Evolutionary conservation across 1,140 invertebrate genomes (phyloP), one percentile per base, ranked within the genome.

Genomic region (Drosophila kurseongensis): DNA sequence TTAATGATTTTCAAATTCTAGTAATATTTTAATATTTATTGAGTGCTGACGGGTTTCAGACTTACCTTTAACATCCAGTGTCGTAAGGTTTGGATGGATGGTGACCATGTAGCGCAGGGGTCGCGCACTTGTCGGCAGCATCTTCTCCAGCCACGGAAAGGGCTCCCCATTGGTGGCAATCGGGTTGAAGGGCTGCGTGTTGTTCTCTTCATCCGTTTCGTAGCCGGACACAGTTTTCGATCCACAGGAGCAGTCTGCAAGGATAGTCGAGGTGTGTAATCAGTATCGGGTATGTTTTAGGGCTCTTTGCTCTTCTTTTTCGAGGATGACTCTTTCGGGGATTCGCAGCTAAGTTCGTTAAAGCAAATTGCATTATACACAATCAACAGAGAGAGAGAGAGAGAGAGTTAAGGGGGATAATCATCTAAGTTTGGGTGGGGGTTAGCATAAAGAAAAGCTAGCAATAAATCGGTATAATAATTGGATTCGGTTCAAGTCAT

Each of bases 31-130:
- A 23, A 23, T 23, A 23, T 23, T 23, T 23, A 23, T 23, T 18
- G 18, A 18, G 29, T 7, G 29, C 7, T 32, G 7, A 32, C 1
- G 29, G 29, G 29, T 32, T 32, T 8, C 29, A 32, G 5, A 7
- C 66, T 59, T 62, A 97, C 97, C 97, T 94, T 96, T 96, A 44
- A 98, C 95, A 92, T 97, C 96, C 48, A 97, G 94, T 36, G 97
- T 97, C 18, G 97, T 98, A 18, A 99, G 93, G 93, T 99, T 98
- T 48, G 98, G 98, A 94, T 98, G 97, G 61, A 99, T 95, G 88
- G 96, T 96, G 27, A 99, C 95, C 84, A 96, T 96, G 91, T 99
- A 99, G 71, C 96, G 95, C 69, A 95, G 94, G 27, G 98, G 98
- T 85, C 95, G 94, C 23, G 96, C 94, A 88, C 95, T 95, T 40